Percentiles rank a stretch among this genome's conserved stretches.
phyloP scores from a whole-genome alignment of 2,113 vertebrate species.

The Mirza zaza region DNA sequence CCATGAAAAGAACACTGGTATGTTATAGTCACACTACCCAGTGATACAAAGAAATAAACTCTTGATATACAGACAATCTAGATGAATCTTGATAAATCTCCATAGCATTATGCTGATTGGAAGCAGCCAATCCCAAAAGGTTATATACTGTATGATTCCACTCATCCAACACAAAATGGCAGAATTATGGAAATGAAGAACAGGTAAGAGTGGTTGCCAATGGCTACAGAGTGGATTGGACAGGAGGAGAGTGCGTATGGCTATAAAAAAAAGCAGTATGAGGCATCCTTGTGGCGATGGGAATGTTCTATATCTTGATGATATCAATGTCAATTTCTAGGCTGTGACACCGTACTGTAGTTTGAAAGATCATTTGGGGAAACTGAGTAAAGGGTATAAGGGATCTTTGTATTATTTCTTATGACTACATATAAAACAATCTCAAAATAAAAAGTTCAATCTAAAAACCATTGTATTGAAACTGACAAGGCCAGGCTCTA shows the following conservation, averaged over 20 bases:
- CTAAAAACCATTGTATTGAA: background rate
- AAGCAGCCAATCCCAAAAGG: background rate
- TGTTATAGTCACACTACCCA: background rate
- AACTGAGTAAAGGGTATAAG: background rate
- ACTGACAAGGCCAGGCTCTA: background rate
- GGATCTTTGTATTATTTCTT: background rate
- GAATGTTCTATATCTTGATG: background rate
- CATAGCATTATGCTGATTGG: background rate
- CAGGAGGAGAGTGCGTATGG: background rate
- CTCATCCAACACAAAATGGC: slow-evolving; percentile 3
- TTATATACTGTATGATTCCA: background rate
- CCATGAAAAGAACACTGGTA: background rate
- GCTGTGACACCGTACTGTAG: background rate
- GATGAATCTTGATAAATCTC: background rate
- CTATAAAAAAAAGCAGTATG: background rate
- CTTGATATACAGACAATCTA: background rate
- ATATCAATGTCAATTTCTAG: background rate
- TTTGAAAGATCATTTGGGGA: background rate
- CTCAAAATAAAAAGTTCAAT: background rate
- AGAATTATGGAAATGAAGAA: background rate
- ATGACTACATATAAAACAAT: background rate
- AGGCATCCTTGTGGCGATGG: background rate
- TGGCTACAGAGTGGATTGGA: background rate
- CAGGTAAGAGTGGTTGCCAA: background rate
- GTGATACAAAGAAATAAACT: background rate